These are phyloP conservation scores for Fukomys damarensis DNA, from an alignment of 2,113 vertebrate genomes.

Conservation along the genomic window DNA sequence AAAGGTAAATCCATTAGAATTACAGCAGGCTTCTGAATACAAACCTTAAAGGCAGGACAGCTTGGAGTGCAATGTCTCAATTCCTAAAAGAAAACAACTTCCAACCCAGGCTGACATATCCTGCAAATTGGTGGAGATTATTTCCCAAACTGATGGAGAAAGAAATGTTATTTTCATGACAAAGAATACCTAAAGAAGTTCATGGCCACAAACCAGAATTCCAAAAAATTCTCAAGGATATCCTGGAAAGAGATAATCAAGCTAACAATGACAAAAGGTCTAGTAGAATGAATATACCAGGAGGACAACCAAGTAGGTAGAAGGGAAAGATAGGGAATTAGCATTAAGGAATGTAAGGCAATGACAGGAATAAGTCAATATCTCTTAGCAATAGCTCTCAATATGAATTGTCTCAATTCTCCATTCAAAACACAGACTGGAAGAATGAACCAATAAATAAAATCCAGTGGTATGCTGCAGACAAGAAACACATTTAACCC, in stretches of 20 bases:
- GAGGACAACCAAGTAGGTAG: background rate
- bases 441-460: background rate
- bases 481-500: background rate
- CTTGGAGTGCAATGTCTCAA: background rate
- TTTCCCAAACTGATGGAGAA: background rate
- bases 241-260: background rate
- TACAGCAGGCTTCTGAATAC: background rate
- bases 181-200: background rate
- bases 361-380: background rate
- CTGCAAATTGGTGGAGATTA: background rate
- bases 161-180: background rate
- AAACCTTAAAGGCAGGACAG: background rate
- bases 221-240: background rate
- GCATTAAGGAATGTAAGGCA: background rate
- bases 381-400: background rate
- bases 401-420: background rate
- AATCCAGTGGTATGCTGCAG: background rate
- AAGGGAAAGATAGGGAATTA: background rate
- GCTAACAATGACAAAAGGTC: background rate
- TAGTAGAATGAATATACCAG: background rate
- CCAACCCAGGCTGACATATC: background rate
- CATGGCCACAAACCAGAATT: background rate
- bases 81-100: background rate
- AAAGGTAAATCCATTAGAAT: background rate
- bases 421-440: background rate